These are phyloP conservation scores for Chrysolina americana DNA, from an alignment of 2,888 invertebrate species.

Conservation along the genomic window DNA sequence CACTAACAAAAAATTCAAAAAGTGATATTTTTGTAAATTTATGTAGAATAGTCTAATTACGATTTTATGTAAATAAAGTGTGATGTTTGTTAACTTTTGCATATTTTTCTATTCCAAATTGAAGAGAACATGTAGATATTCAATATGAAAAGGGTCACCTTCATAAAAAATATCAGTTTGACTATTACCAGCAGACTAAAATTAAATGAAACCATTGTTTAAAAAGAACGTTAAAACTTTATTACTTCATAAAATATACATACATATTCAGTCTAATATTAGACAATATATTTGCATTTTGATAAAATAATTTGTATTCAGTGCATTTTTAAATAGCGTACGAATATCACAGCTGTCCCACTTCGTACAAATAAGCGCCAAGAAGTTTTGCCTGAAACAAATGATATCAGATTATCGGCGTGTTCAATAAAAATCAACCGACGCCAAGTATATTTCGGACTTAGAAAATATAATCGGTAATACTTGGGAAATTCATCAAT, in stretches of 20 bases:
- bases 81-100: background rate
- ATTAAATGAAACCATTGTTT: background rate
- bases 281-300: slow-evolving; percentile 1
- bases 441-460: too few species aligned
- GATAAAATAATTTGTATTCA: background rate
- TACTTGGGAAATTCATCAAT: background rate
- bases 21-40: slow-evolving; percentile 22
- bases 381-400: slow-evolving; percentile 81
- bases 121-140: too few species aligned
- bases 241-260: slow-evolving; percentile 13
- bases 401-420: slow-evolving; percentile 24
- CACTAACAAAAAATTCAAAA: slow-evolving; percentile 50
- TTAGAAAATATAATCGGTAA: too few species aligned
- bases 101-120: too few species aligned
- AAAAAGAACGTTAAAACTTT: background rate
- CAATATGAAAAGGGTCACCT: too few species aligned
- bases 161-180: too few species aligned
- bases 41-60: background rate
- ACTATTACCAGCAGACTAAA: background rate
- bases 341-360: slow-evolving; percentile 61
- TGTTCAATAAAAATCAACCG: too few species aligned
- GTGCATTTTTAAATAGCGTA: background rate
- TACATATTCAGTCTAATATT: slow-evolving; percentile 14
- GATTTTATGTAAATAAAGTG: slow-evolving; percentile 16
- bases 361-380: slow-evolving; percentile 91